Evolutionary conservation across 2,113 vertebrate species (phyloP), one percentile per base, ranked within the genome.

Genomic region (Nothoprocta pentlandii): DNA sequence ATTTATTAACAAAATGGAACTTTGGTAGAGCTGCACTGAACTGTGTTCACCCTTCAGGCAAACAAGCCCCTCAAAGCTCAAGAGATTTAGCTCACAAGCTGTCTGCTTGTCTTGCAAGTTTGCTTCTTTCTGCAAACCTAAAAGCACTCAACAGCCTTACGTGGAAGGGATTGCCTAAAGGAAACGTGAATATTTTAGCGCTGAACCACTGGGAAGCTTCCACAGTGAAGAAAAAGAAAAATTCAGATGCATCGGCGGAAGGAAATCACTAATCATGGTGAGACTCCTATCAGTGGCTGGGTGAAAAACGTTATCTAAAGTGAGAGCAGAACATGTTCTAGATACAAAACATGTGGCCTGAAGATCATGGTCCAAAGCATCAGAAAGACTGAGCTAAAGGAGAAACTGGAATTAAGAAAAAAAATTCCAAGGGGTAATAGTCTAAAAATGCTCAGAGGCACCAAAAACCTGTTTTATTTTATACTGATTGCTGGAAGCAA

Each of bases 1-100:
- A 89, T 94, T 95, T 97, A 95, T 97, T 96, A 97, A 92, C 80
- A 90, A 96, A 93, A 93, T 94, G 71, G 58, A 94, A 87, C 87
- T 88, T 87, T 4, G 58, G 73, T 93, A 93, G 74, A 71, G 70
- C 58, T 88, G 53, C 81, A 71, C 53, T 96, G 90, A 96, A 90
- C 89, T 93, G 28, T 88, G 36, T 82, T 97, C 79, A 93, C 41
- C 91, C 90, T 97, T 94, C 77, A 88, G 93, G 93, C 92, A 96
- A 95, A 93, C 88, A 96, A 92, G 58, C 21, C 63, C 77, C 75
- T 85, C 30, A 83, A 74, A 94, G 88, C 94, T 95, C 83, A 54
- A 80, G 94, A 93, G 79, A 61, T 94, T 96, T 92, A 58, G 44
- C 66, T 95, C 80, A 78, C 68, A 96, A 96, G 66, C 51, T 95